Evolutionary conservation across 2,888 invertebrate genomes (phyloP).

Genomic region (Tineola bisselliella): DNA sequence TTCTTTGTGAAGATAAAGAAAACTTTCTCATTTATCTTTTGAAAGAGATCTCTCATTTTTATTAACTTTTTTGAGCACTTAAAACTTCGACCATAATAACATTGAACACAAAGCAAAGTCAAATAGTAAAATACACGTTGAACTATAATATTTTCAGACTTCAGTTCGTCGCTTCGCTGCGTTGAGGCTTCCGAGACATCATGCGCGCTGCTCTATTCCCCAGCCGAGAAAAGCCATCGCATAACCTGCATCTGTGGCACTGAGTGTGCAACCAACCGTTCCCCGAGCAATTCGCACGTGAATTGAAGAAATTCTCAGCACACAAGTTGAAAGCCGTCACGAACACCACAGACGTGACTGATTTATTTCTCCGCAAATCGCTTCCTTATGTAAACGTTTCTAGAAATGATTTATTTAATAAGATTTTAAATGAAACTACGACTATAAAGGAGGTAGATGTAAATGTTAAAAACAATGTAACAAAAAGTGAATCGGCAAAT

Average conservation of each 20-base stretch:
- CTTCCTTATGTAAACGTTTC: neutral
- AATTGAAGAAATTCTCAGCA: constrained; percentile 37
- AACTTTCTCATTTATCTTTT: constrained; percentile 8
- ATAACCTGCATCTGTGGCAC: constrained; percentile 42
- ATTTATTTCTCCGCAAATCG: neutral
- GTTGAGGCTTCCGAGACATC: constrained; percentile 21
- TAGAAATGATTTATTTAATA: constrained; percentile 5
- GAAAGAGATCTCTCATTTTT: constrained; percentile 3
- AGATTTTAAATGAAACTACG: neutral
- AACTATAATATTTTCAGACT: constrained; percentile 8
- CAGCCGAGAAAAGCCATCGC: constrained; percentile 27
- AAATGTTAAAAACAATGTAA: too few relatives aligned
- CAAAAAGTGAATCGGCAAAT: neutral
- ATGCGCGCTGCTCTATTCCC: constrained; percentile 30
- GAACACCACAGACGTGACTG: constrained; percentile 26
- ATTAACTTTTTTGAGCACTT: neutral
- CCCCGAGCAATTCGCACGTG: constrained; percentile 30
- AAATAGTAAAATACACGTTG: too few relatives aligned
- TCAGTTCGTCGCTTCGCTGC: constrained; percentile 11
- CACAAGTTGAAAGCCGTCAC: constrained; percentile 23
- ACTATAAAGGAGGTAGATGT: neutral
- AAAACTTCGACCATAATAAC: neutral
- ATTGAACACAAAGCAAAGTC: neutral
- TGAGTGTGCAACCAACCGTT: constrained; percentile 47
- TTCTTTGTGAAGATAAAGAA: constrained; percentile 2